A percentile compares a stretch with the other conserved stretches of the same genome.
Conservation (phyloP, 2,797 vertebrate species). For the Rhynchotus rufescens region DNA sequence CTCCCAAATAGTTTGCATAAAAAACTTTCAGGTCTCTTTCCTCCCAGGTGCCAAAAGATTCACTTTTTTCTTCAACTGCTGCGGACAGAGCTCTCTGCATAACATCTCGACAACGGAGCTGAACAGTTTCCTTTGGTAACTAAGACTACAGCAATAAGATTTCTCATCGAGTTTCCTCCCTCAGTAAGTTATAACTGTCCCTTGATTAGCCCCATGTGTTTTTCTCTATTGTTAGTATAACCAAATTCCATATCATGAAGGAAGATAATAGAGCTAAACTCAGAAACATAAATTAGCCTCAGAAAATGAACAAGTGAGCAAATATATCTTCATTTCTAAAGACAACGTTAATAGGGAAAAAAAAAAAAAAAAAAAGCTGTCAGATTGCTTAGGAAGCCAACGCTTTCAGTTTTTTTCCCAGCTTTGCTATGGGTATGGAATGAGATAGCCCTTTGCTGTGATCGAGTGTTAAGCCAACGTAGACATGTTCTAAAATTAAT, state of each 20-base stretch:
- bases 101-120: background rate
- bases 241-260: background rate
- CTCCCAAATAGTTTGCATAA: background rate
- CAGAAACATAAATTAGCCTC: conserved; percentile 22
- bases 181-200: background rate
- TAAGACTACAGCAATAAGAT: background rate
- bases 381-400: background rate
- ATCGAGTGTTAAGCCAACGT: background rate
- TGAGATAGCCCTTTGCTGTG: conserved; percentile 7
- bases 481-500: conserved; percentile 19
- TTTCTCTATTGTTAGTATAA: conserved; percentile 27
- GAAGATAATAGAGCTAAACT: background rate
- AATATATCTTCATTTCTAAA: background rate
- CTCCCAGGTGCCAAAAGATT: background rate
- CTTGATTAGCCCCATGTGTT: background rate
- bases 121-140: background rate
- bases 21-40: background rate
- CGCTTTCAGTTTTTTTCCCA: background rate
- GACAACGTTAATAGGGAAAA: background rate
- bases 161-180: background rate
- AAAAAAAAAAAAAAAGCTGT: background rate
- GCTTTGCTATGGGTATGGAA: background rate
- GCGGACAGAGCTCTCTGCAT: background rate
- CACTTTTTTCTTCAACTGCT: background rate
- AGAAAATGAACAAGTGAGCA: conserved; percentile 27